Evolutionary conservation across 2,888 invertebrate genomes (phyloP).

Genomic region (Villa cingulata): DNA sequence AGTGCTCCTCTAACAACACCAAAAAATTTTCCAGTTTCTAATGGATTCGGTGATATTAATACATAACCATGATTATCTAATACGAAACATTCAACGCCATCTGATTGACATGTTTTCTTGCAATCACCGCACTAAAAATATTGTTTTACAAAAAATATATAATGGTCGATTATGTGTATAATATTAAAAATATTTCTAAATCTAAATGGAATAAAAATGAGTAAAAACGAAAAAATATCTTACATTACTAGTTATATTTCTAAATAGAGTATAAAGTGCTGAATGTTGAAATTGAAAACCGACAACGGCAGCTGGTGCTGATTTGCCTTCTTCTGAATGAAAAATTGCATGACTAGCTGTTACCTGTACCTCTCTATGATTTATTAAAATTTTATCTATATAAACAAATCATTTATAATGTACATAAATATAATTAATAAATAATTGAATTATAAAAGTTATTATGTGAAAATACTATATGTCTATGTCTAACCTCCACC

Average conservation of each 20-base stretch:
- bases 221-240: too few relatives aligned
- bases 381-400: slow-evolving; percentile 3
- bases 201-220: background rate
- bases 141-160: slow-evolving; percentile 17
- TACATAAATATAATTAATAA: too few relatives aligned
- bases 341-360: slow-evolving; percentile 81
- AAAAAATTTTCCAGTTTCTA: slow-evolving; percentile 72
- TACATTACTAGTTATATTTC: slow-evolving; percentile 64
- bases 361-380: slow-evolving; percentile 48
- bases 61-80: slow-evolving; percentile 85
- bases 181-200: background rate
- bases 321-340: slow-evolving; percentile 43
- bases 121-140: slow-evolving; percentile 27
- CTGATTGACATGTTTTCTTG: slow-evolving; percentile 46
- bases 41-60: slow-evolving; percentile 56
- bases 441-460: too few relatives aligned
- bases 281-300: slow-evolving; percentile 73
- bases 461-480: too few relatives aligned
- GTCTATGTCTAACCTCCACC: slow-evolving; percentile 37
- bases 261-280: slow-evolving; percentile 60
- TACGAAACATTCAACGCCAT: slow-evolving; percentile 64
- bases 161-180: too few relatives aligned
- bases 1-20: slow-evolving; percentile 69
- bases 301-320: slow-evolving; percentile 54
- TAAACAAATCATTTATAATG: too few relatives aligned